These are phyloP conservation scores for Lichenostomus cassidix DNA, from an alignment of 2,113 vertebrate species.

Conservation along the genomic window DNA sequence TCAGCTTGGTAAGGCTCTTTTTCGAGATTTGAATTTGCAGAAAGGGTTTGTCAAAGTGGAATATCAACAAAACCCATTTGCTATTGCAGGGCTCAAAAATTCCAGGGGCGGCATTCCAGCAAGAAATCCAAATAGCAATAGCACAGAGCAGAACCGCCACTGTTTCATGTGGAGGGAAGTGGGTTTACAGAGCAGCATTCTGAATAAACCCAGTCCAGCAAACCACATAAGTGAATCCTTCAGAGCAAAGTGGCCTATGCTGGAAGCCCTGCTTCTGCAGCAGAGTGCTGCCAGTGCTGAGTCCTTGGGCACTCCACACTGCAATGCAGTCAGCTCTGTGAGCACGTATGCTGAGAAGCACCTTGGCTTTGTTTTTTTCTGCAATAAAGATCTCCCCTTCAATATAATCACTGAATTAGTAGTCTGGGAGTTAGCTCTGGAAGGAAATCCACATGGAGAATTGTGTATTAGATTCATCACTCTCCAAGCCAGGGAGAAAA, in stretches of 20 bases:
- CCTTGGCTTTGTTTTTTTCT: neutral
- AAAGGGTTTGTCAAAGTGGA: neutral
- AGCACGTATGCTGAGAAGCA: fast-evolving
- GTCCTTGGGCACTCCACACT: neutral
- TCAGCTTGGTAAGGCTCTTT: neutral
- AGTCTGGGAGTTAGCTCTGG: neutral
- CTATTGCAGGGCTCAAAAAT: neutral
- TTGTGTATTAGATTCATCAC: neutral
- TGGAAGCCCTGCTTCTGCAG: neutral
- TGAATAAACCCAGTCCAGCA: neutral
- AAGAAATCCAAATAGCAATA: neutral
- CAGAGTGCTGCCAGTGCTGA: neutral
- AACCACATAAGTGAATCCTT: neutral
- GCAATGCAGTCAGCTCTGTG: neutral
- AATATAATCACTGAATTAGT: neutral
- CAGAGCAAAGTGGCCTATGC: neutral
- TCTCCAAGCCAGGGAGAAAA: neutral
- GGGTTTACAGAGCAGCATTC: neutral
- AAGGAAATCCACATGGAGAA: neutral
- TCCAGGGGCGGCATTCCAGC: neutral
- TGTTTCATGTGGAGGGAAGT: neutral
- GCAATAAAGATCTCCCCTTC: neutral
- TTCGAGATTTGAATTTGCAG: neutral
- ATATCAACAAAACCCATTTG: neutral
- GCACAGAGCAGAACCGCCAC: neutral